Percentiles rank a stretch among this genome's conserved stretches.
phyloP scores from a whole-genome alignment of 2,113 vertebrate genomes.

The Calyptommatus sinebrachiatus region DNA sequence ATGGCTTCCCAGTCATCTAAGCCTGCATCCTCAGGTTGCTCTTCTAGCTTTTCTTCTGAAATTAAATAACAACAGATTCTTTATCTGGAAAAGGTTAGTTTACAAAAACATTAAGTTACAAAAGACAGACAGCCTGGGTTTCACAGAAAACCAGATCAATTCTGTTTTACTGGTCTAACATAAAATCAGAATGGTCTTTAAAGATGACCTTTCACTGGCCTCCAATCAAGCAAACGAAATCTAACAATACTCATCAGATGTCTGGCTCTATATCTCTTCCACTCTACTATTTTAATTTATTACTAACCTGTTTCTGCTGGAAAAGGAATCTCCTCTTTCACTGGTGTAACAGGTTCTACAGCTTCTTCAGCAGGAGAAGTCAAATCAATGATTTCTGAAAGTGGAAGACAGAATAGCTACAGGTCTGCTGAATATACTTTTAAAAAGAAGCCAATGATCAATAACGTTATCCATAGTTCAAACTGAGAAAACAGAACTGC shows the following conservation, averaged over 20 bases:
- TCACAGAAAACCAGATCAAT: background rate
- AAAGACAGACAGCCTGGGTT: background rate
- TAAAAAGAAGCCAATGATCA: background rate
- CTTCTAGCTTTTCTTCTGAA: constrained; percentile 76
- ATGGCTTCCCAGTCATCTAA: constrained; percentile 98
- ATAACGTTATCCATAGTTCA: background rate
- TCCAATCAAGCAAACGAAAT: background rate
- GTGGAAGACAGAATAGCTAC: constrained; percentile 34
- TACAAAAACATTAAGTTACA: background rate
- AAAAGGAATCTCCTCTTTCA: constrained; percentile 69
- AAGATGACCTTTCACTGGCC: background rate
- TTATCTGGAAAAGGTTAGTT: background rate
- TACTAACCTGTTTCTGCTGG: constrained; percentile 69
- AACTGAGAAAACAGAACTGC: background rate
- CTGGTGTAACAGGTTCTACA: constrained; percentile 69
- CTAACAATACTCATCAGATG: background rate
- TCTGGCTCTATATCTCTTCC: background rate
- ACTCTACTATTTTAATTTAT: background rate
- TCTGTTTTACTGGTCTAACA: background rate
- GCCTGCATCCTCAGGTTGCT: constrained; percentile 74
- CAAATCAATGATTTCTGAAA: constrained; percentile 75
- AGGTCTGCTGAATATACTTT: constrained; percentile 3
- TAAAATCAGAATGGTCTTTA: background rate
- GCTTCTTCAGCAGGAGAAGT: constrained; percentile 71
- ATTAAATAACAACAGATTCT: constrained; percentile 23